phyloP scores from a whole-genome alignment of 2,797 vertebrate species.

The Corythornis leucogaster region DNA sequence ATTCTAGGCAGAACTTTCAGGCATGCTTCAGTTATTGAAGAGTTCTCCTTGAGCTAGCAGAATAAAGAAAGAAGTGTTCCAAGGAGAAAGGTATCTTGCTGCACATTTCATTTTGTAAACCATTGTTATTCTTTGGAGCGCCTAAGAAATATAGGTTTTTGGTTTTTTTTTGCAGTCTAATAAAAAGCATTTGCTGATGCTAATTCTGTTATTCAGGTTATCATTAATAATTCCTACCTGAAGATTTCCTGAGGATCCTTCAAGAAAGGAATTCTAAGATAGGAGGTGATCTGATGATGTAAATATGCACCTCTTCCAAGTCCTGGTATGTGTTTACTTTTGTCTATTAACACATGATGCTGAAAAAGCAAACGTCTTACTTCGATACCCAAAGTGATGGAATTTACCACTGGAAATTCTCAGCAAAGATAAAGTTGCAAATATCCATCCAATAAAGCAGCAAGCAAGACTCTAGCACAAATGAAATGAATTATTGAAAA shows the following conservation, averaged over 20 bases:
- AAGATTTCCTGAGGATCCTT: background rate
- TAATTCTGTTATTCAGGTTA: background rate
- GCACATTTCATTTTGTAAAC: slow-evolving; percentile 26
- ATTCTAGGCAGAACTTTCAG: slow-evolving; percentile 1
- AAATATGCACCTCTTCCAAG: background rate
- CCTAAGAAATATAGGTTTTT: background rate
- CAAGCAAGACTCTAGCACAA: background rate
- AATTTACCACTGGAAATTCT: background rate
- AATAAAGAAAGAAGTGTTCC: background rate
- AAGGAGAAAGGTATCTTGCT: slow-evolving; percentile 12
- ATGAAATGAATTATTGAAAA: background rate
- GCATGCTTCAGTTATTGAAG: slow-evolving; percentile 1
- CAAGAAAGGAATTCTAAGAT: background rate
- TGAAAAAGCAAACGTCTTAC: background rate
- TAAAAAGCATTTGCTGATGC: background rate
- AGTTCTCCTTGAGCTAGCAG: background rate
- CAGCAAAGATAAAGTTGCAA: background rate
- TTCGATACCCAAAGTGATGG: background rate
- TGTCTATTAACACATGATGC: background rate
- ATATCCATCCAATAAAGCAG: background rate
- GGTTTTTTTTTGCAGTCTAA: background rate
- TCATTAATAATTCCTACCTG: background rate
- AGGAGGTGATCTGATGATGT: background rate
- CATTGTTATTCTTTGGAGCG: background rate
- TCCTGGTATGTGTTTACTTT: background rate